Evolutionary conservation across 2,888 invertebrate species (phyloP), one percentile per base, ranked within the genome.

Genomic region (Hemaris fuciformis): DNA sequence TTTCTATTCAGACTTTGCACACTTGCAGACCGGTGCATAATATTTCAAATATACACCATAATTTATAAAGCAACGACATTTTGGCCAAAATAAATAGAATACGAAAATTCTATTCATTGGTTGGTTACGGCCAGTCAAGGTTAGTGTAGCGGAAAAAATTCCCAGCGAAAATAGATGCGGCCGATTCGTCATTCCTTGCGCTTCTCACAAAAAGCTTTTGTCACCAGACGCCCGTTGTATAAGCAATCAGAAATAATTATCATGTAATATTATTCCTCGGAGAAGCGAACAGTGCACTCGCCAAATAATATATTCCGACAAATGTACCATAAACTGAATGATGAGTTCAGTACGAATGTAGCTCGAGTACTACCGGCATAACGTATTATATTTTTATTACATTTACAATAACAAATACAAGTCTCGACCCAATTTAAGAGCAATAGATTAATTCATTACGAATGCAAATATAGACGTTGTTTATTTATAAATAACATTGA

Each of bases 111-210:
- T 75, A 73, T 76, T 77, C 70, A 72, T 68, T 74, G 70, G 63
- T 63, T 69, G 46, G 53, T 60, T 68, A 31, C 63, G 38, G 18
- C 57, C 60, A 75, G 69, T 74, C 79, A 80, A 81, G 80, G 80
- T 73, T 77, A 69, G 63, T 66, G 70, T 69, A 67, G 62, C 66
- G 65, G 69, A 73, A 78, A 76, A 80, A 71, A 73, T 71, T 70
- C 62, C 64, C 66, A 68, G 65, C 69, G 66, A 63, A 80, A 81
- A 80, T 76, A 80, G 77, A 70, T 34, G 59, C 64, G 64, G 67
- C 65, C 61, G 76, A 73, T 78, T 76, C 73, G 75, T 79, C 80
- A 79, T 64, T 64, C 60, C 62, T 62, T 59, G 59, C 25, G 68
- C 62, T 60, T 75, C 75, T 74, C 77, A 74, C 57, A 62, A 62